Base-by-base conservation (phyloP, 2,797 vertebrate genomes). In the Cossypha caffra region DNA sequence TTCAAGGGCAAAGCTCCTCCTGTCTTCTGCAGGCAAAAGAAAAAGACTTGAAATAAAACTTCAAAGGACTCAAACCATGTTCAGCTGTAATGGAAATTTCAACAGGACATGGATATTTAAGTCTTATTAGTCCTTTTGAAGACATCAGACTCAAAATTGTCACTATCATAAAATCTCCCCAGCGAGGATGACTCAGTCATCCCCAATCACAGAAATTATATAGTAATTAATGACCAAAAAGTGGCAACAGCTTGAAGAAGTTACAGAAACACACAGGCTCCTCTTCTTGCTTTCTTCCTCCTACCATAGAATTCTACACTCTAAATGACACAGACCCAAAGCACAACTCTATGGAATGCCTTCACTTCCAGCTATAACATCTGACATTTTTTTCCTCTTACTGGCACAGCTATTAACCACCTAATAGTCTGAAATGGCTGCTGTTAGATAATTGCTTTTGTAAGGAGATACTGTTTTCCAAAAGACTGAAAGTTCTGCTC, bases 301-400 rank as follows among this genome's bases (percentile, higher is more conserved):
- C 48, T 55, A n/a, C 10, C 0, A 0, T 11, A 0, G 35, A 71
- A 25, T 16, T 42, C 20, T 29, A 16, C 11, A 54, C 11, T 77
- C 31, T 45, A 73, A 71, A 88, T 23, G 23, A 13, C 50, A 74
- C 1, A 77, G 29, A 80, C 7, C 17, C 28, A 59, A 85, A 89
- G 43, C 35, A 75, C 16, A 84, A 12, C 12, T 58, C 61, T 59
- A 11, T 13, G 28, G 33, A 94, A 61, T 75, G 15, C 31, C 57
- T 72, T 72, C 33, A 54, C n/a, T 89, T 73, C 37, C 77, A 87
- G 33, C 29, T 47, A 0, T 8, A 80, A 86, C 13, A 45, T 29
- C 19, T 54, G 55, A 75, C 52, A 18, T 10, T 5, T 20, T 51
- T 69, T 18, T 68, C 14, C 26, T 76, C 29, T 78, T 82, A n/a